Evolutionary conservation across 2,113 vertebrate species (phyloP), one percentile per base, ranked within the genome.

Genomic region (Bubo bubo): DNA sequence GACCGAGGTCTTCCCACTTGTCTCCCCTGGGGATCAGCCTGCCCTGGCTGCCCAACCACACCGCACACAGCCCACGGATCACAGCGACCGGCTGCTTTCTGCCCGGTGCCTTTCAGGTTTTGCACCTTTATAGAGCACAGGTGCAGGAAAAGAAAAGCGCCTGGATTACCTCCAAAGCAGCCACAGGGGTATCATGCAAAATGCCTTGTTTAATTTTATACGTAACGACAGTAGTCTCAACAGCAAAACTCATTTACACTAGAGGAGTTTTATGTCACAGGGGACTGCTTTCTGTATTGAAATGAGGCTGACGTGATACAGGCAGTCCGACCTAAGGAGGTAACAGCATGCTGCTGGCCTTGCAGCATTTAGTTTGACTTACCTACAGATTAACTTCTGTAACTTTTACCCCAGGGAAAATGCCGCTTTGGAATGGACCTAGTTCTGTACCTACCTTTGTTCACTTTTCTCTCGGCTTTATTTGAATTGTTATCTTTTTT

Each of bases 241-340:
- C 50, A 66, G 58, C 72, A 68, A 52, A 79, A 39, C 32, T 23
- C 35, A 13, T 37, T 59, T 14, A 20, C 27, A 1, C n/a, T 4
- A 17, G 50, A 32, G 30, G 43, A 59, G 27, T 32, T 41, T n/a
- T 12, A 15, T 23, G 60, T 15, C 15, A 0, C 1, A 11, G 45
- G 63, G 27, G 2, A 17, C 63, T 76, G 71, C n/a, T 9, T 34
- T 35, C 53, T 50, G 18, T 2, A 3, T 11, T 9, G 62, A 59
- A 39, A 16, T 0, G 7, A 26, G 47, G 60, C 1, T 1, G 24
- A 12, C 0, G 0, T 2, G 39, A 32, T 19, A 12, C 3, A 13
- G 27, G 37, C 76, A 34, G 58, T 11, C 52, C 23, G 1, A 41
- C 28, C 41, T 21, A 18, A 52, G 43, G 13, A 28, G 49, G 49